A percentile compares a stretch with the other conserved stretches of the same genome.
These are phyloP conservation scores for Sorex araneus DNA, from an alignment of 2,113 vertebrate genomes.

Conservation along the genomic window DNA sequence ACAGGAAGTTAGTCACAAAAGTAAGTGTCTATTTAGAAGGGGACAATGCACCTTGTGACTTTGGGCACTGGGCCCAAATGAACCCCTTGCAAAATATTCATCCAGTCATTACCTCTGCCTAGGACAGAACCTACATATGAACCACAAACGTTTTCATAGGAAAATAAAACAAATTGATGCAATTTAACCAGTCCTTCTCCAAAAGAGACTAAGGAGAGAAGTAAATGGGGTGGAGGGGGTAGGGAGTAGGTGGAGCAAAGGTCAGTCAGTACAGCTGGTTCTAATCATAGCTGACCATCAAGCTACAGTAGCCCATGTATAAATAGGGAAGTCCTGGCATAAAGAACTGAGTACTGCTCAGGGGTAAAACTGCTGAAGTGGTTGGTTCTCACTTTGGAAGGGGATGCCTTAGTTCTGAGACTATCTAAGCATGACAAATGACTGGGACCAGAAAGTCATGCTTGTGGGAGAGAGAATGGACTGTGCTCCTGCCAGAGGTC, in stretches of 20 bases:
- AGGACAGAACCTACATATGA: not conserved
- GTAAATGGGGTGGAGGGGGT: not conserved
- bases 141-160: not conserved
- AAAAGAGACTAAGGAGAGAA: not conserved
- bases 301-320: not conserved
- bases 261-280: not conserved
- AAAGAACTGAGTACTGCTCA: too few relatives aligned
- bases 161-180: not conserved
- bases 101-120: not conserved
- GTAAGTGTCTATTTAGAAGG: too few relatives aligned
- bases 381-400: not conserved
- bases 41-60: too few relatives aligned
- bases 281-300: not conserved
- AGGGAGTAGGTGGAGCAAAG: too few relatives aligned
- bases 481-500: not conserved
- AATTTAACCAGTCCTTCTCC: not conserved
- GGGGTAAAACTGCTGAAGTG: not conserved
- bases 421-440: not conserved
- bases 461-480: rapidly evolving
- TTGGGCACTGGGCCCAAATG: not conserved
- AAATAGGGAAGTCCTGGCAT: not conserved
- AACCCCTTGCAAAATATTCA: not conserved
- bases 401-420: rapidly evolving
- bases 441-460: not conserved
- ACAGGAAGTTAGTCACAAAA: too few relatives aligned